A percentile compares a stretch with the other conserved stretches of the same genome.
Evolutionary conservation across 2,113 vertebrate genomes (phyloP).

Genomic region (Trogon surrucura): DNA sequence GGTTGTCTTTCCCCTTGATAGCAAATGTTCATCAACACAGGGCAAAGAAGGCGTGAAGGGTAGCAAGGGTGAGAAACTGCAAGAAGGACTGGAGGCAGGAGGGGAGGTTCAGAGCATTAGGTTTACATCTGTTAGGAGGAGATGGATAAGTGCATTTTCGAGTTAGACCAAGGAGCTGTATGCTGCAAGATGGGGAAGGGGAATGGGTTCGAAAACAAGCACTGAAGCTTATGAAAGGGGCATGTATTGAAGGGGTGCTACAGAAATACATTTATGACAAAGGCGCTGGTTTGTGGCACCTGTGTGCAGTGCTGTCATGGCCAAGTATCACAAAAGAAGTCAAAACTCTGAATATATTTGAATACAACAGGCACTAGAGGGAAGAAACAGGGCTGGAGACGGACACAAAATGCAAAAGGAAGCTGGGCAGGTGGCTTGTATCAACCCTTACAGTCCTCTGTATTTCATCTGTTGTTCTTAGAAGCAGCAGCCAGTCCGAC

Average conservation of each 20-base stretch:
- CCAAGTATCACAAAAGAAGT: not conserved
- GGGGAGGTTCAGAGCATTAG: not conserved
- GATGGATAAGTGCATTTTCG: constrained; percentile 1
- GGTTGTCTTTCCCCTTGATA: constrained; percentile 13
- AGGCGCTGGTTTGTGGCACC: not conserved
- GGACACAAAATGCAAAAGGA: not conserved
- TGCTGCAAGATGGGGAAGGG: not conserved
- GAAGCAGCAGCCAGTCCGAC: not conserved
- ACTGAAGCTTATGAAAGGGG: constrained; percentile 28
- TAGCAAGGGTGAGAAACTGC: not conserved
- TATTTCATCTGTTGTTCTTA: not conserved
- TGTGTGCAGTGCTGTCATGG: not conserved
- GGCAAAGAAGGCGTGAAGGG: not conserved
- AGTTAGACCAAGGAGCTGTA: constrained; percentile 6
- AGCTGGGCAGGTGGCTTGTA: not conserved
- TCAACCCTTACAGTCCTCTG: not conserved
- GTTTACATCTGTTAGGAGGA: constrained; percentile 15
- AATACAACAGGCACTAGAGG: not conserved
- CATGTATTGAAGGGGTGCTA: not conserved
- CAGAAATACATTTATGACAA: not conserved
- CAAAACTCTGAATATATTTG: not conserved
- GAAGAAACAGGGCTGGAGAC: not conserved
- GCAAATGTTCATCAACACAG: constrained; percentile 24
- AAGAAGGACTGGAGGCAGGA: constrained; percentile 11
- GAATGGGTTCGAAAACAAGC: constrained; percentile 42